Conservation (phyloP, 2,113 vertebrate species). For the Heterotilapia buettikoferi region DNA sequence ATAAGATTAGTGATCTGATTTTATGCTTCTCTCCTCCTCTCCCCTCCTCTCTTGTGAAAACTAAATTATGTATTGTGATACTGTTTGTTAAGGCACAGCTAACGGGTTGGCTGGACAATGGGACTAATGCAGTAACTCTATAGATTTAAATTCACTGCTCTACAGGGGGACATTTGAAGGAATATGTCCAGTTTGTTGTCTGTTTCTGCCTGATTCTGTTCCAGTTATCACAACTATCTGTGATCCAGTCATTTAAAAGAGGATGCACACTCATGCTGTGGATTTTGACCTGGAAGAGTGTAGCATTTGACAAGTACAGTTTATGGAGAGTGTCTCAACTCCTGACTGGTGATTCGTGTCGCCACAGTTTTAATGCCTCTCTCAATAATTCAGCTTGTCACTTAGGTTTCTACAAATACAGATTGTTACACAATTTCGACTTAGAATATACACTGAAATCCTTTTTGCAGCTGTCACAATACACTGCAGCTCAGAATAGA, state of each 20-base stretch:
- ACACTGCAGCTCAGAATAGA: background rate
- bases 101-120: background rate
- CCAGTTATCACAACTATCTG: background rate
- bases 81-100: conserved; percentile 23
- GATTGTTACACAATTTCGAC: background rate
- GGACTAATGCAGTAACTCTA: background rate
- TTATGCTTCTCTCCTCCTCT: background rate
- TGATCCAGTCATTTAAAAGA: background rate
- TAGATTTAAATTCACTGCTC: background rate
- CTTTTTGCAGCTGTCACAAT: conserved; percentile 11
- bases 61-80: conserved; percentile 26
- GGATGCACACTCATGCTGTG: background rate
- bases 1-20: conserved; percentile 43
- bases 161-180: background rate
- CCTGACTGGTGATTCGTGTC: background rate
- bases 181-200: background rate
- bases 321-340: background rate
- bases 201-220: background rate
- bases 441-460: background rate
- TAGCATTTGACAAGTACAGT: conserved; percentile 2
- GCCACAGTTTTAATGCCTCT: background rate
- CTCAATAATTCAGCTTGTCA: conserved; percentile 21
- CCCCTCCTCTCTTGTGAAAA: background rate
- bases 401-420: background rate
- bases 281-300: background rate